phyloP scores from a whole-genome alignment of 2,797 vertebrate species.

The Typhlichthys subterraneus region DNA sequence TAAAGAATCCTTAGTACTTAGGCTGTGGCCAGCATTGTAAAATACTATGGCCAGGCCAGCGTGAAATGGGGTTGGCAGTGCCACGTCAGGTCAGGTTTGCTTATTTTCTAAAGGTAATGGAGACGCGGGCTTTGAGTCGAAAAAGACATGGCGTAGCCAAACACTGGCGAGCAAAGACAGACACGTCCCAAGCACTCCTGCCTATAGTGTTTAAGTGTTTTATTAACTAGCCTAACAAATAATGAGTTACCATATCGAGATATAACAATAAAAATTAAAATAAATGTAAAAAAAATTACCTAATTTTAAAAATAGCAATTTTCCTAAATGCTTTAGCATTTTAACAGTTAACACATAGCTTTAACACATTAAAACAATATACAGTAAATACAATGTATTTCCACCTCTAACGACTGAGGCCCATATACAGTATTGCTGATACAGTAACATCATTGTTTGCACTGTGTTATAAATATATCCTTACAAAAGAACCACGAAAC shows the following conservation, averaged over 20 bases:
- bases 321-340: not conserved
- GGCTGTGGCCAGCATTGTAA: conserved; percentile 3
- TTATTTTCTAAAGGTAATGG: conserved; percentile 18
- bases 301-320: not conserved
- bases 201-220: too few relatives aligned
- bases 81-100: conserved; percentile 20
- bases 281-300: too few relatives aligned
- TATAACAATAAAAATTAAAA: not conserved
- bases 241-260: not conserved
- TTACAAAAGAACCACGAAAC: too few relatives aligned
- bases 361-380: too few relatives aligned
- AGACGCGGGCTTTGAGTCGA: conserved; percentile 12
- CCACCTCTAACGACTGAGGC: too few relatives aligned
- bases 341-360: too few relatives aligned
- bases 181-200: not conserved
- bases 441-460: not conserved
- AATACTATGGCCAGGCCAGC: conserved; percentile 1
- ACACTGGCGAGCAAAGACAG: conserved; percentile 5
- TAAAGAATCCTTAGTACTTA: not conserved
- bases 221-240: not conserved
- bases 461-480: not conserved
- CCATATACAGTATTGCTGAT: too few relatives aligned
- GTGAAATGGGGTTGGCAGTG: conserved; percentile 9
- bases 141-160: conserved; percentile 12
- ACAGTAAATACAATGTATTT: too few relatives aligned